A percentile compares a stretch with the other conserved stretches of the same genome.
Conservation (phyloP, 2,113 vertebrate species). For the Gnathonemus echidnorhynchus region DNA sequence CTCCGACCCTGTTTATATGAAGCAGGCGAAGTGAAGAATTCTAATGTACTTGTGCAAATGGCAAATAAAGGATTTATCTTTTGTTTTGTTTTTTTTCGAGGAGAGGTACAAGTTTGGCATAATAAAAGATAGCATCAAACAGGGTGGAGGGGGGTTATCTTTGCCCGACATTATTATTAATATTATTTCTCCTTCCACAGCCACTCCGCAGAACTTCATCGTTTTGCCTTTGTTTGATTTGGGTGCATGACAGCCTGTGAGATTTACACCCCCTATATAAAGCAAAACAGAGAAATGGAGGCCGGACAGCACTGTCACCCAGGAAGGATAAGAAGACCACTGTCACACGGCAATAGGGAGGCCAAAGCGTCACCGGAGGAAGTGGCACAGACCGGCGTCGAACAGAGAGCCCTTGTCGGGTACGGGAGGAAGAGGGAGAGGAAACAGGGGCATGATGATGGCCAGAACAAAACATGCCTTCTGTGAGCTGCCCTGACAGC, state of each 20-base stretch:
- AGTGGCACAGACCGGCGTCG: neutral
- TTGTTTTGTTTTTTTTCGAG: neutral
- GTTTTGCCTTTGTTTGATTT: neutral
- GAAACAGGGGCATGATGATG: constrained; percentile 9
- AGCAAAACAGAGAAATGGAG: neutral
- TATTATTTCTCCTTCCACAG: neutral
- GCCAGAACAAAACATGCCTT: constrained; percentile 41
- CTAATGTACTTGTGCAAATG: neutral
- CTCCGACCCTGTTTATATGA: neutral
- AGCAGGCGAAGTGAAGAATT: neutral
- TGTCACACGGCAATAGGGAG: neutral
- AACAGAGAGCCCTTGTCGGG: neutral
- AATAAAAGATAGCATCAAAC: neutral
- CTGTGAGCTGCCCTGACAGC: constrained; percentile 33
- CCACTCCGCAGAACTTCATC: neutral
- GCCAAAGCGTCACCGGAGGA: neutral
- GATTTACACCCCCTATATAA: neutral
- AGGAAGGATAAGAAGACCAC: neutral
- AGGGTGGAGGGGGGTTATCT: neutral
- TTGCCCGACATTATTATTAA: too few species aligned
- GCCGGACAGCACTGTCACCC: neutral
- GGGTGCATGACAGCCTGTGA: neutral
- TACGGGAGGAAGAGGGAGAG: neutral
- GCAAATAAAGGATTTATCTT: neutral
- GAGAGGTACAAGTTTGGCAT: neutral